These are phyloP conservation scores for Falcunculus frontatus DNA, from an alignment of 2,113 vertebrate species.

Conservation along the genomic window DNA sequence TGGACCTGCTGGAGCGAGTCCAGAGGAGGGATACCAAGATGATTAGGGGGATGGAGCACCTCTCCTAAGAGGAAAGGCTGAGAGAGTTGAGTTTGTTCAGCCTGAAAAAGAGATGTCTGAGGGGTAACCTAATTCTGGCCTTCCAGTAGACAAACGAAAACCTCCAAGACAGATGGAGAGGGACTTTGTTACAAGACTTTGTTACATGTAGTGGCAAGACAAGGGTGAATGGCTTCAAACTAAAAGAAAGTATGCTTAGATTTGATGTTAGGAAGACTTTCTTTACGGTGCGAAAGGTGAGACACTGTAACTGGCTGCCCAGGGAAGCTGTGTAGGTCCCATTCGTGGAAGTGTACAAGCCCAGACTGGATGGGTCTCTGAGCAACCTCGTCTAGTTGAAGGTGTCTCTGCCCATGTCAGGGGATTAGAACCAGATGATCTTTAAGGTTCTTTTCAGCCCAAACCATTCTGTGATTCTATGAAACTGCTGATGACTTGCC, in stretches of 20 bases:
- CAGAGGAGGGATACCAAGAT: background rate
- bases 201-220: background rate
- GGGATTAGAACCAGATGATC: background rate
- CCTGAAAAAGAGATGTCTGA: background rate
- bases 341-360: background rate
- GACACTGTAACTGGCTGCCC: background rate
- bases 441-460: background rate
- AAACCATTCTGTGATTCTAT: background rate
- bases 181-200: background rate
- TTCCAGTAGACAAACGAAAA: background rate
- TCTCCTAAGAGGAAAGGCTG: background rate
- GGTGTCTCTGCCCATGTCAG: background rate
- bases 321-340: background rate
- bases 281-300: background rate
- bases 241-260: background rate
- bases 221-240: background rate
- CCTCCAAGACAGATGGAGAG: background rate
- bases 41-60: accelerated
- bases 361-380: background rate
- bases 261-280: background rate
- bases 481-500: background rate
- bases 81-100: background rate
- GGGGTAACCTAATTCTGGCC: background rate
- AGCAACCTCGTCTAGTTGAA: background rate
- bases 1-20: accelerated